Evolutionary conservation across 2,797 vertebrate species (phyloP).

Genomic region (Chaunax sp.): DNA sequence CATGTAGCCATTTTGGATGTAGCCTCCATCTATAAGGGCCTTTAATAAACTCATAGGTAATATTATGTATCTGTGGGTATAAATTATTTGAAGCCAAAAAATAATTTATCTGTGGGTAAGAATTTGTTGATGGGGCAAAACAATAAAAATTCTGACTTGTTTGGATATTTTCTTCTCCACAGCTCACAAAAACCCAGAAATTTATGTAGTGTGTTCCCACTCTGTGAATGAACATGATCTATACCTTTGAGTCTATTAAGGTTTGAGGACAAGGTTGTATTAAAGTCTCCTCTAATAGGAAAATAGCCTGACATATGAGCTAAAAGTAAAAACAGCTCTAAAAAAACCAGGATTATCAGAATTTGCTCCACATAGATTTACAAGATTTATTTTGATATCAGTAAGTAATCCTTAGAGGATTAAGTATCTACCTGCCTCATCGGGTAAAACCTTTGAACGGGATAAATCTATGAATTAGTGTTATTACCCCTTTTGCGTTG

Average conservation of each 20-base stretch:
- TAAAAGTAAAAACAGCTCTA: background rate
- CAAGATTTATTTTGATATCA: background rate
- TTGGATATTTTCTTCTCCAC: background rate
- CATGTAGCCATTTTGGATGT: background rate
- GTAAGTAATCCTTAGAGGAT: background rate
- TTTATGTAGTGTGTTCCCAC: too few relatives aligned
- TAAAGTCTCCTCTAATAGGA: background rate
- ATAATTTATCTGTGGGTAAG: too few relatives aligned
- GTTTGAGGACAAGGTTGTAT: too few relatives aligned
- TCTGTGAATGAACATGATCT: too few relatives aligned
- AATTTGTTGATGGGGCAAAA: too few relatives aligned
- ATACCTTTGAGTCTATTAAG: too few relatives aligned
- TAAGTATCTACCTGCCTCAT: background rate
- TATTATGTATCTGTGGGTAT: background rate
- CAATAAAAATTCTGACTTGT: background rate
- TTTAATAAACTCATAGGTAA: background rate
- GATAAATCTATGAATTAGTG: background rate
- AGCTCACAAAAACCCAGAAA: too few relatives aligned
- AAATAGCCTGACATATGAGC: background rate
- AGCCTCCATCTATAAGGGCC: slow-evolving; percentile 1
- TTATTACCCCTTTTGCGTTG: background rate
- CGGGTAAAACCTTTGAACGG: background rate
- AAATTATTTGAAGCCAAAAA: background rate
- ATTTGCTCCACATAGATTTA: background rate
- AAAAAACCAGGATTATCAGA: background rate